Conservation (phyloP, 1,140 invertebrate genomes). For the Ooceraea biroi region DNA sequence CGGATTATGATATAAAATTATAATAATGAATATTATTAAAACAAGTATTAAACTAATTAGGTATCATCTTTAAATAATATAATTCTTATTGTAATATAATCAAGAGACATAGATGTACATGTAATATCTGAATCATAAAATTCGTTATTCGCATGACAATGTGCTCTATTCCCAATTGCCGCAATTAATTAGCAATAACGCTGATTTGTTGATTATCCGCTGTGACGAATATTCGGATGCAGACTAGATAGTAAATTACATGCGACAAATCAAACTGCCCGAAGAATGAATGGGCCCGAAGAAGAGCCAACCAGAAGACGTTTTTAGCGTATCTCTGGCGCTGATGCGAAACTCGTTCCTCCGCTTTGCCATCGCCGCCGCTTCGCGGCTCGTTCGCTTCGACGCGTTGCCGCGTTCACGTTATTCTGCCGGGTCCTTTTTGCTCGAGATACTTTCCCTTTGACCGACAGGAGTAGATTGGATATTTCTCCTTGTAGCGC, state of each 20-base stretch:
- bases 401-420: slow-evolving; percentile 49
- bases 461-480: slow-evolving; percentile 76
- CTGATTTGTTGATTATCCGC: not conserved
- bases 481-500: slow-evolving; percentile 68
- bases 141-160: not conserved
- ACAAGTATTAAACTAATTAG: too few species aligned
- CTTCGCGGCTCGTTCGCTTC: slow-evolving; percentile 39
- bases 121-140: not conserved
- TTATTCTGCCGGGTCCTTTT: slow-evolving; percentile 67
- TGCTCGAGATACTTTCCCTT: slow-evolving; percentile 63
- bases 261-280: slow-evolving; percentile 46
- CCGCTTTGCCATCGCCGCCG: not conserved
- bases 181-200: not conserved
- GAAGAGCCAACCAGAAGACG: slow-evolving; percentile 44
- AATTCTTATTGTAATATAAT: too few species aligned
- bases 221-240: not conserved
- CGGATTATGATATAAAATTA: not conserved
- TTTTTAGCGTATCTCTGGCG: slow-evolving; percentile 47
- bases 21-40: not conserved
- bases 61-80: too few species aligned
- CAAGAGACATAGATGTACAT: too few species aligned
- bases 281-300: slow-evolving; percentile 17
- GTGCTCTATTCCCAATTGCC: not conserved
- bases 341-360: slow-evolving; percentile 33
- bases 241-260: slow-evolving; percentile 44